Percentiles rank a stretch among this genome's conserved stretches.
phyloP scores from a whole-genome alignment of 30 jellyfish, hydroid and myxozoan genomes.

The Nemopilema nomurai region DNA sequence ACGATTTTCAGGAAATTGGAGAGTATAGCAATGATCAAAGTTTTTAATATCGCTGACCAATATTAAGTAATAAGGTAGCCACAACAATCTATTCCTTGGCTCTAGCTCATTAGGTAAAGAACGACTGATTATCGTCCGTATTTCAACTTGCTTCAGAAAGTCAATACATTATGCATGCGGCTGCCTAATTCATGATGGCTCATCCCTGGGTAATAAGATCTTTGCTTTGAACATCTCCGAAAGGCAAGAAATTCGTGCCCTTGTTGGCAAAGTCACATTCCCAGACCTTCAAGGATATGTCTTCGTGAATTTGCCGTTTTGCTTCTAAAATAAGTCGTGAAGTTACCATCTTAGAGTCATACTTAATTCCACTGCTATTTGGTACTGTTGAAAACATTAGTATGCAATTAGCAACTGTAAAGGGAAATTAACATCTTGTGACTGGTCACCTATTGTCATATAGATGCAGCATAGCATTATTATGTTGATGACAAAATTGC shows the following conservation, averaged over 20 bases:
- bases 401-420: too few relatives aligned
- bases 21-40: not conserved
- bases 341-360: too few relatives aligned
- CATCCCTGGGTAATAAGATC: conserved; percentile 7
- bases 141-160: not conserved
- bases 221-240: conserved; percentile 31
- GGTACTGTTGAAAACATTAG: too few relatives aligned
- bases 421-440: too few relatives aligned
- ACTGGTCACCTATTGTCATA: too few relatives aligned
- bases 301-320: too few relatives aligned
- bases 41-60: not conserved
- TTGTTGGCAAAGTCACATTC: not conserved
- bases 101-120: conserved; percentile 10
- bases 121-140: not conserved
- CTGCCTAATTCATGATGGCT: not conserved
- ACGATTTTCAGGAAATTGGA: not conserved
- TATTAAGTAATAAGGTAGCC: conserved; percentile 1
- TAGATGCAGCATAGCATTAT: not conserved
- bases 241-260: conserved; percentile 10
- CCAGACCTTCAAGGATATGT: not conserved
- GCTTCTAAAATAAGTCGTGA: too few relatives aligned
- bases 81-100: conserved; percentile 9
- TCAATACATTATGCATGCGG: conserved; percentile 20
- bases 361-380: too few relatives aligned
- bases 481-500: not conserved